A percentile compares a stretch with the other conserved stretches of the same genome.
Evolutionary conservation across 2,797 vertebrate genomes (phyloP).

Genomic region (Phaenicophaeus curvirostris): DNA sequence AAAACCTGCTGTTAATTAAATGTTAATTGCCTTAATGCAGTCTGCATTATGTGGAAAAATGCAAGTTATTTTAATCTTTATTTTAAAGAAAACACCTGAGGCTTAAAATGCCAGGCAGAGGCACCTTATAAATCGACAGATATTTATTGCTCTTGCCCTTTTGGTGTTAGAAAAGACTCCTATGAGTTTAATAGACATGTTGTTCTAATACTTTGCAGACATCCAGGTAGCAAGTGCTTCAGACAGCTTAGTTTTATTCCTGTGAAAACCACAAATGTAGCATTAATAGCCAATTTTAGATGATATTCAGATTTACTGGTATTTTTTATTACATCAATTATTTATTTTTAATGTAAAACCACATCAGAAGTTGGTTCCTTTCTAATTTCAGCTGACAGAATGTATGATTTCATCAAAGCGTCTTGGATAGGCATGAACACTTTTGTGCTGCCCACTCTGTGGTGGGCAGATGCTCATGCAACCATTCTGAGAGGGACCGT

Average conservation of each 20-base stretch:
- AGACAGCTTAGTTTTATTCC: neutral
- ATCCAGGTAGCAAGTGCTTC: neutral
- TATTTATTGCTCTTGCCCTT: neutral
- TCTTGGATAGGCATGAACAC: fast-evolving
- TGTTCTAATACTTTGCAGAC: neutral
- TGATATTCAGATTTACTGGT: neutral
- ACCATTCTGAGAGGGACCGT: neutral
- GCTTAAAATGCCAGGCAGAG: conserved; percentile 38
- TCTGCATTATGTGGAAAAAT: conserved; percentile 71
- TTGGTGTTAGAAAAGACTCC: neutral
- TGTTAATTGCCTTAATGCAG: conserved; percentile 87
- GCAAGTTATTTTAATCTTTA: conserved; percentile 74
- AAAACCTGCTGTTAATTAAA: conserved; percentile 90
- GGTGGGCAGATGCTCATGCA: fast-evolving
- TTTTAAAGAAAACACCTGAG: conserved; percentile 74
- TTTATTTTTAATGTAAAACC: neutral
- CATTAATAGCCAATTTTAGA: conserved; percentile 30
- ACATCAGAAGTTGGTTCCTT: neutral
- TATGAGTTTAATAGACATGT: neutral
- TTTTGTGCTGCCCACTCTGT: neutral
- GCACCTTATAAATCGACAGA: neutral
- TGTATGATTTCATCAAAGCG: neutral
- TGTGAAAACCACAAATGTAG: conserved; percentile 1
- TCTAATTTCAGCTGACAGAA: neutral
- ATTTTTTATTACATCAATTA: neutral